Conservation (phyloP, 2,113 vertebrate species). For the Triplophysa siluroides region DNA sequence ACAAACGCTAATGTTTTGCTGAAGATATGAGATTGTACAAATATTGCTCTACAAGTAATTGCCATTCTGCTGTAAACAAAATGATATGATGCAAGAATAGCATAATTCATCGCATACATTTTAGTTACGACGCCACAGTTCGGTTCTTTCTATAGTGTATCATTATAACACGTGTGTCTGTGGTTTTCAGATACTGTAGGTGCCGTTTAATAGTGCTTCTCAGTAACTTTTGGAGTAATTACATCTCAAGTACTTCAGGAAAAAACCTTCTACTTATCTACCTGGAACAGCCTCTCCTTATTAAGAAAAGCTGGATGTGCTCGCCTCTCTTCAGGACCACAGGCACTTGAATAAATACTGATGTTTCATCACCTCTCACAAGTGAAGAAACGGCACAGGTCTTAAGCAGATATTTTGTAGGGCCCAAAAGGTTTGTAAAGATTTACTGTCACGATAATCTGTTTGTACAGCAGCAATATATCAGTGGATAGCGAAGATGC, state of each 20-base stretch:
- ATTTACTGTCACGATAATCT: slow-evolving; percentile 21
- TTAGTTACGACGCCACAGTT: background rate
- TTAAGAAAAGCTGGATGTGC: slow-evolving; percentile 24
- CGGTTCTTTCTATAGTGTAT: background rate
- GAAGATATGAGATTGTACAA: no score
- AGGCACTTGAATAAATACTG: slow-evolving; percentile 44
- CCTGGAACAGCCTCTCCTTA: slow-evolving; percentile 28
- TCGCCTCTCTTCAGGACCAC: background rate
- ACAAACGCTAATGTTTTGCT: no score
- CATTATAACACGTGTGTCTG: slow-evolving; percentile 19
- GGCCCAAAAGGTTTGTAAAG: background rate
- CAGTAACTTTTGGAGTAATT: slow-evolving; percentile 41
- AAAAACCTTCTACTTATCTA: slow-evolving; percentile 23
- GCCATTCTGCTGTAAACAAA: background rate
- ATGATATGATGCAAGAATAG: background rate
- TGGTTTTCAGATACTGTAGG: slow-evolving; percentile 32
- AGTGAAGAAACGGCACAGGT: slow-evolving; percentile 1
- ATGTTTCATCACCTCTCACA: slow-evolving; percentile 37
- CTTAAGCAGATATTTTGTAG: slow-evolving; percentile 33
- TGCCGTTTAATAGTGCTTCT: slow-evolving; percentile 33
- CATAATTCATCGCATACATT: background rate
- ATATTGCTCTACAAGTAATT: no score
- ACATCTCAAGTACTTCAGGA: slow-evolving; percentile 10
- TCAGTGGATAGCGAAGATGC: background rate
- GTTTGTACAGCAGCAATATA: slow-evolving; percentile 22